A percentile compares a stretch with the other conserved stretches of the same genome.
Conservation (phyloP, 64 coral and sea anemone species). For the Orbicella faveolata region DNA sequence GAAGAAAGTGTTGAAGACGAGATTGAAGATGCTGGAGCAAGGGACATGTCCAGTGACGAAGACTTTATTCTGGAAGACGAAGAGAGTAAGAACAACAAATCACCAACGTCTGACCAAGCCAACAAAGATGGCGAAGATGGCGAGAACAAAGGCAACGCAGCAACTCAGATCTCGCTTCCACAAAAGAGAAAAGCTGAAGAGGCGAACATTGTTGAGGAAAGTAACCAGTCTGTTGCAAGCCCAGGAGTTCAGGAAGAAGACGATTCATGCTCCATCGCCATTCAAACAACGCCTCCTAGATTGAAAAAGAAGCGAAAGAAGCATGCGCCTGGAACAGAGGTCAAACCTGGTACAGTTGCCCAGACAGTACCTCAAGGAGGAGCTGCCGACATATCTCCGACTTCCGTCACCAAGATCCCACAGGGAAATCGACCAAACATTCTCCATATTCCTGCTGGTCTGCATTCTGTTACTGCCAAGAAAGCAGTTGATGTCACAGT, state of each 20-base stretch:
- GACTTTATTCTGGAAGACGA: constrained; percentile 63
- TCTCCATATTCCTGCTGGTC: constrained; percentile 6
- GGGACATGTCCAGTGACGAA: constrained; percentile 68
- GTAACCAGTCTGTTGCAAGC: background rate
- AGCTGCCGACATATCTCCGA: background rate
- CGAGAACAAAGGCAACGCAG: background rate
- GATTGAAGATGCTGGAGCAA: constrained; percentile 65
- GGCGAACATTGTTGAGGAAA: background rate
- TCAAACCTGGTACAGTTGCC: background rate
- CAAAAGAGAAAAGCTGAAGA: constrained; percentile 46
- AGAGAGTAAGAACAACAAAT: background rate
- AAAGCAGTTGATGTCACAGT: background rate
- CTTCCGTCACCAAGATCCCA: background rate
- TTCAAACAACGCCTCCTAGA: constrained; percentile 56
- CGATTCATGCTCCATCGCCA: constrained; percentile 30
- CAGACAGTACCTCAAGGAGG: background rate
- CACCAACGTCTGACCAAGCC: background rate
- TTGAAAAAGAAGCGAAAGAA: constrained; percentile 57
- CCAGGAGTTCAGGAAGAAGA: background rate
- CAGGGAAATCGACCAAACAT: background rate
- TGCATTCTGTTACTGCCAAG: background rate
- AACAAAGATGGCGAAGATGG: background rate
- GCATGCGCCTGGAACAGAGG: background rate
- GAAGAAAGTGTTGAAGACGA: constrained; percentile 74
- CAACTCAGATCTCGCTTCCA: constrained; percentile 5